phyloP scores from a whole-genome alignment of 2,113 vertebrate species.

The Fregetta grallaria region DNA sequence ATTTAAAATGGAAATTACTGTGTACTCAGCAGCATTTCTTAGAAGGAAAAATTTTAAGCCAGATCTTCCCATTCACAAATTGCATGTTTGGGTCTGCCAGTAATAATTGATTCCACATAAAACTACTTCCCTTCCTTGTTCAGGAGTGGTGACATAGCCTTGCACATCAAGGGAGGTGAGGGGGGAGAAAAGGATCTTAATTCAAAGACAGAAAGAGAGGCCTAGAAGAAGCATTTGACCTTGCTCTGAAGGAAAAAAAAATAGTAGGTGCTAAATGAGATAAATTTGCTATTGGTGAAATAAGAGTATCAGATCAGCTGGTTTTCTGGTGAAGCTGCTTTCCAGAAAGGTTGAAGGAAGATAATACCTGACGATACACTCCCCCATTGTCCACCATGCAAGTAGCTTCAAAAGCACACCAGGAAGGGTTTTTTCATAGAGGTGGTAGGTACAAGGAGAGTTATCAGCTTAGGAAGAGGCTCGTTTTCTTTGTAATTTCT shows the following conservation, averaged over 20 bases:
- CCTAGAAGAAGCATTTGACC: conserved; percentile 34
- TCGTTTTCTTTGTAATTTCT: conserved; percentile 26
- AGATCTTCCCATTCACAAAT: neutral
- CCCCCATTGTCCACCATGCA: neutral
- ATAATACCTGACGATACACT: neutral
- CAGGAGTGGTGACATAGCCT: neutral
- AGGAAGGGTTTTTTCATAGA: neutral
- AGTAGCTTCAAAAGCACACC: conserved; percentile 22
- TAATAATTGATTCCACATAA: neutral
- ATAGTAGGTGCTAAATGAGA: neutral
- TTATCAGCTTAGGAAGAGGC: neutral
- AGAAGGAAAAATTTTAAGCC: neutral
- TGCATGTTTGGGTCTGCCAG: neutral
- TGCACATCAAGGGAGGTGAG: neutral
- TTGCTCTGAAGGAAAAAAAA: neutral
- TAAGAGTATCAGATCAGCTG: conserved; percentile 22
- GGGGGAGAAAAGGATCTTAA: neutral
- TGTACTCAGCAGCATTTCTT: neutral
- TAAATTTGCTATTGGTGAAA: neutral
- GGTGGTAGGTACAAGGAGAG: neutral
- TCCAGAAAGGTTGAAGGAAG: neutral
- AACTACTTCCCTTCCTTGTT: conserved; percentile 4
- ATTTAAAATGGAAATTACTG: neutral
- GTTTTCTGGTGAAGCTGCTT: neutral
- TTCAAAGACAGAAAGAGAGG: conserved; percentile 23